Conservation (phyloP, 2,888 invertebrate genomes). For the Rhagophthalmus giganteus region DNA sequence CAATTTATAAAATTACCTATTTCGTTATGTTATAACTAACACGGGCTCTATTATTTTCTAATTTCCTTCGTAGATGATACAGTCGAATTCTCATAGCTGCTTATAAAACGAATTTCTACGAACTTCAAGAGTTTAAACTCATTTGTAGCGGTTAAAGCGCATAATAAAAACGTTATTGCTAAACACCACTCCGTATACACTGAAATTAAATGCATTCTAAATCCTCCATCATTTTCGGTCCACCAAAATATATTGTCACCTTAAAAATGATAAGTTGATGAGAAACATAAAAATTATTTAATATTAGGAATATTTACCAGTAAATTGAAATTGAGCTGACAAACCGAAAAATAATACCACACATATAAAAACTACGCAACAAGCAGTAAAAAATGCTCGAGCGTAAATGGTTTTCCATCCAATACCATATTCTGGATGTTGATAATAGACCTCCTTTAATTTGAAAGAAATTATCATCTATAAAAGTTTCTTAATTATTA, state of each 20-base stretch:
- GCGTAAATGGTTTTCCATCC: neutral
- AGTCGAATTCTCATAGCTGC: too few relatives aligned
- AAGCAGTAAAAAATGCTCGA: slow-evolving; percentile 1
- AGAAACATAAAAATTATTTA: neutral
- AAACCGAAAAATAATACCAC: slow-evolving; percentile 4
- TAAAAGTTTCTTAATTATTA: too few relatives aligned
- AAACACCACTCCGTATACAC: slow-evolving; percentile 17
- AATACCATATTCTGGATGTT: slow-evolving; percentile 1
- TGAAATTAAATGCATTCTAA: slow-evolving; percentile 5
- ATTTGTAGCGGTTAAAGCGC: slow-evolving; percentile 6
- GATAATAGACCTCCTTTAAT: neutral
- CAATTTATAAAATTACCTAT: too few relatives aligned
- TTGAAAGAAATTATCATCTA: slow-evolving; percentile 10
- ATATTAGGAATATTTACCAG: neutral
- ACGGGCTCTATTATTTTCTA: too few relatives aligned
- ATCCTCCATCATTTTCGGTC: slow-evolving; percentile 14
- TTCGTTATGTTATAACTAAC: too few relatives aligned
- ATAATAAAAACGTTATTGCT: neutral
- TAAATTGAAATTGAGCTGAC: neutral
- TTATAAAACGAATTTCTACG: too few relatives aligned
- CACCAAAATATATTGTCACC: slow-evolving; percentile 14
- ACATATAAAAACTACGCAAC: neutral
- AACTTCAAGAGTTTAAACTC: slow-evolving; percentile 17
- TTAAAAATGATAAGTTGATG: neutral
- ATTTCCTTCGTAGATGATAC: too few relatives aligned